Evolutionary conservation across 2,797 vertebrate genomes (phyloP).

Genomic region (Pipistrellus nathusii): DNA sequence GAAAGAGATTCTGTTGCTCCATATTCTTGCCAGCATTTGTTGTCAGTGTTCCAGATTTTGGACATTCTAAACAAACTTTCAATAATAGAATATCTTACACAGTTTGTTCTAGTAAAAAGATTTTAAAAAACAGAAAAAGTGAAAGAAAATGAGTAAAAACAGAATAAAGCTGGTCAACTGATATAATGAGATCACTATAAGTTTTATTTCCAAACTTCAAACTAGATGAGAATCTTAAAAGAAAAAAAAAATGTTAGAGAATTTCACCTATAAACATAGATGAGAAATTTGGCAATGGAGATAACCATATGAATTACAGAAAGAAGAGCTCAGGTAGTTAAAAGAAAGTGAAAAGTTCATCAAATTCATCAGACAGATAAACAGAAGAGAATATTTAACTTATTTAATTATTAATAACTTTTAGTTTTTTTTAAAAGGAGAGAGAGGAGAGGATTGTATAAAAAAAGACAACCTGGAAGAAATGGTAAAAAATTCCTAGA

Average conservation of each 20-base stretch:
- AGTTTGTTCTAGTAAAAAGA: not conserved
- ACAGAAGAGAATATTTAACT: not conserved
- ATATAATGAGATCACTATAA: not conserved
- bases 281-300: not conserved
- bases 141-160: not conserved
- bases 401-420: not conserved
- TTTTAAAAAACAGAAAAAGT: not conserved
- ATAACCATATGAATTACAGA: not conserved
- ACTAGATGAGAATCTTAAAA: not conserved
- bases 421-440: too few relatives aligned
- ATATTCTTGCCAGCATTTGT: not conserved
- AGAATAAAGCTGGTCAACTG: not conserved
- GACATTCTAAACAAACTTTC: not conserved
- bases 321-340: not conserved
- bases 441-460: not conserved
- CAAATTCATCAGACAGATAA: not conserved
- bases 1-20: not conserved
- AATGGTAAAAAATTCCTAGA: not conserved
- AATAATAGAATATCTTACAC: not conserved
- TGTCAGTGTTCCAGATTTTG: not conserved
- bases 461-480: not conserved
- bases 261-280: not conserved
- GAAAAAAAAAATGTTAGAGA: not conserved
- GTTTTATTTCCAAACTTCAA: not conserved
- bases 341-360: not conserved